phyloP scores from a whole-genome alignment of 2,113 vertebrate species.

The Mastomys coucha region DNA sequence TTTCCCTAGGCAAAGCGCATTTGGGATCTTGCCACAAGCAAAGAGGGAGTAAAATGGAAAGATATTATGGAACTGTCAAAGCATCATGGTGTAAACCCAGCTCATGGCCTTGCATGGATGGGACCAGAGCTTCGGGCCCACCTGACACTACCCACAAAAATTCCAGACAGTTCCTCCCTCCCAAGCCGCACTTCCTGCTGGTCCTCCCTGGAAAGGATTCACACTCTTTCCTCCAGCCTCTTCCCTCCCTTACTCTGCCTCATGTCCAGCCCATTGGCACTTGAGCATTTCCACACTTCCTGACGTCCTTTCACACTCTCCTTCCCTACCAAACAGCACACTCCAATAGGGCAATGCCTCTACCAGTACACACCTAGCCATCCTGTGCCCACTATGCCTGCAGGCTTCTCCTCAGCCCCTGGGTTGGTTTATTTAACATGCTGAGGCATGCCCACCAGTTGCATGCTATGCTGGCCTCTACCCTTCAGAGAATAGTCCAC shows the following conservation, averaged over 20 bases:
- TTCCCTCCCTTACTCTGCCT: no score
- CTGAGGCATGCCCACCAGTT: not conserved
- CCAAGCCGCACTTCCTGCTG: no score
- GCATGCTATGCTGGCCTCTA: not conserved
- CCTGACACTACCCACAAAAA: not conserved
- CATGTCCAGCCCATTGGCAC: not conserved
- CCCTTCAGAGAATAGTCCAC: not conserved
- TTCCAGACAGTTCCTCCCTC: not conserved
- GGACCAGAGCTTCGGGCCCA: not conserved
- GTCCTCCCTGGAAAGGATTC: not conserved
- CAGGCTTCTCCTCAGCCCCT: not conserved
- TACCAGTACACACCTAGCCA: not conserved
- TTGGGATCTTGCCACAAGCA: constrained; percentile 1
- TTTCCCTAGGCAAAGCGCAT: not conserved
- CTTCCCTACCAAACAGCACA: not conserved
- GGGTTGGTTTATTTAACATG: not conserved
- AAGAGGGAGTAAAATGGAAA: not conserved
- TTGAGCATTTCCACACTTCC: not conserved
- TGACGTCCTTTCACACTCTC: not conserved
- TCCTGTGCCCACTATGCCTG: not conserved
- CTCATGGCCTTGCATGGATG: not conserved
- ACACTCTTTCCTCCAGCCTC: not conserved
- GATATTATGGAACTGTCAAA: not conserved
- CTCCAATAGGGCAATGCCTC: not conserved
- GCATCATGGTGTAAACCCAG: not conserved